Percentiles rank a stretch among this genome's conserved stretches.
phyloP scores from a whole-genome alignment of 2,888 invertebrate genomes.

The Nebria brevicollis region DNA sequence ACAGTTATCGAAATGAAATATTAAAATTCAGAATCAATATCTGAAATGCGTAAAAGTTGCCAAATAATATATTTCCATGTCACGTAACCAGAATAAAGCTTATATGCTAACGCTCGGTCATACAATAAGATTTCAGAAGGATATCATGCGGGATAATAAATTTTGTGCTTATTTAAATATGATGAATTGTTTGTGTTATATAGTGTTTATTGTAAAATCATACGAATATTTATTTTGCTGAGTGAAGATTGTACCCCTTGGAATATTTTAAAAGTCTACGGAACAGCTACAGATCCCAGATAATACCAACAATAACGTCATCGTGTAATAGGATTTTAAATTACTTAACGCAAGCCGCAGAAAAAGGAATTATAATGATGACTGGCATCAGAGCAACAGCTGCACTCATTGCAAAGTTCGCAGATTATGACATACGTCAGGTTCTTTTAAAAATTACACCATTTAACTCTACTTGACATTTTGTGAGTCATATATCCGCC shows the following conservation, averaged over 20 bases:
- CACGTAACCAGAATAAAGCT: slow-evolving; percentile 24
- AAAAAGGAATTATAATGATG: slow-evolving; percentile 7
- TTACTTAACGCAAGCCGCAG: slow-evolving; percentile 11
- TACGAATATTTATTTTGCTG: slow-evolving; percentile 30
- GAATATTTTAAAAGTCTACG: slow-evolving; percentile 13
- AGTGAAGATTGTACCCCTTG: slow-evolving; percentile 4
- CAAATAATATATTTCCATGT: background rate
- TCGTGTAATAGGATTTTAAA: slow-evolving; percentile 26
- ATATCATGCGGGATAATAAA: slow-evolving; percentile 39
- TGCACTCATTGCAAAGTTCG: slow-evolving; percentile 11
- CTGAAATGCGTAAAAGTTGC: background rate
- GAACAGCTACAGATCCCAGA: slow-evolving; percentile 7
- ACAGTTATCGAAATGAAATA: background rate
- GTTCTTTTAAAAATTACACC: background rate
- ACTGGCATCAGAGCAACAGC: slow-evolving; percentile 7
- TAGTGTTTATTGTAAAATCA: slow-evolving; percentile 4
- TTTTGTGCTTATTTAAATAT: slow-evolving; percentile 43
- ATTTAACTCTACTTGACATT: slow-evolving; percentile 14
- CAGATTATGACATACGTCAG: slow-evolving; percentile 17
- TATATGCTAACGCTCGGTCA: slow-evolving; percentile 21
- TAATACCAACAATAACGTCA: slow-evolving; percentile 15
- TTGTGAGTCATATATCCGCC: slow-evolving; percentile 5
- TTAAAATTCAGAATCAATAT: background rate
- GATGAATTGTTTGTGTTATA: slow-evolving; percentile 37
- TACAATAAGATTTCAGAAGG: slow-evolving; percentile 29